Conservation (phyloP, 2,797 vertebrate genomes). For the Florisuga fusca region DNA sequence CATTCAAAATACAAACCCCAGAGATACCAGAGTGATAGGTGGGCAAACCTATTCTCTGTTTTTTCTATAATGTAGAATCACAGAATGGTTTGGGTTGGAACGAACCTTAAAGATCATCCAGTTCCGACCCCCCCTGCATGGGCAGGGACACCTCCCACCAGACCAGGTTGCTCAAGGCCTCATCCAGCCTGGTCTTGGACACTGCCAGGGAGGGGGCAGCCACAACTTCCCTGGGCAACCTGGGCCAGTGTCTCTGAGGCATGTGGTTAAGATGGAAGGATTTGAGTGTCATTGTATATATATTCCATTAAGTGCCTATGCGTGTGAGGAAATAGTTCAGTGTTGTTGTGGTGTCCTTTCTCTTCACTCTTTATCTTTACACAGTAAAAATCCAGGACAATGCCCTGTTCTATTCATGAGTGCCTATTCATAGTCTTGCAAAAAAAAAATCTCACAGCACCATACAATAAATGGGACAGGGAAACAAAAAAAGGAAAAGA, state of each 20-base stretch:
- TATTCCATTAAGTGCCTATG: constrained; percentile 34
- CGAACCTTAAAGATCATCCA: no score
- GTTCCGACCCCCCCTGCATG: no score
- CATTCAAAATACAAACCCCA: not conserved
- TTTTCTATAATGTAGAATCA: not conserved
- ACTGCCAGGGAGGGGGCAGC: no score
- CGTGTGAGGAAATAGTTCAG: not conserved
- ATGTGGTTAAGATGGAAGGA: not conserved
- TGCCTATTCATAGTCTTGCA: not conserved
- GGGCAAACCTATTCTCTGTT: not conserved
- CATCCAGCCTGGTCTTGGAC: no score
- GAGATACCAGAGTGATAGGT: not conserved
- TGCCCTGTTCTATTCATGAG: not conserved
- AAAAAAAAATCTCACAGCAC: not conserved
- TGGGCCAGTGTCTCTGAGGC: no score
- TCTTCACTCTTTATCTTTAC: not conserved
- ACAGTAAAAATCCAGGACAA: not conserved
- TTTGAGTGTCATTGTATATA: not conserved
- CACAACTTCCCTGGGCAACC: no score
- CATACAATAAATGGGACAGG: not conserved
- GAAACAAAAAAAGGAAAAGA: not conserved
- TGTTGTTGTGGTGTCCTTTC: not conserved
- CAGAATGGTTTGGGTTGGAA: no score
- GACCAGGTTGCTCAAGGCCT: no score
- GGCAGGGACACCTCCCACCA: no score